Base-by-base conservation (phyloP, 2,113 vertebrate species). In the Pterocles orientalis region DNA sequence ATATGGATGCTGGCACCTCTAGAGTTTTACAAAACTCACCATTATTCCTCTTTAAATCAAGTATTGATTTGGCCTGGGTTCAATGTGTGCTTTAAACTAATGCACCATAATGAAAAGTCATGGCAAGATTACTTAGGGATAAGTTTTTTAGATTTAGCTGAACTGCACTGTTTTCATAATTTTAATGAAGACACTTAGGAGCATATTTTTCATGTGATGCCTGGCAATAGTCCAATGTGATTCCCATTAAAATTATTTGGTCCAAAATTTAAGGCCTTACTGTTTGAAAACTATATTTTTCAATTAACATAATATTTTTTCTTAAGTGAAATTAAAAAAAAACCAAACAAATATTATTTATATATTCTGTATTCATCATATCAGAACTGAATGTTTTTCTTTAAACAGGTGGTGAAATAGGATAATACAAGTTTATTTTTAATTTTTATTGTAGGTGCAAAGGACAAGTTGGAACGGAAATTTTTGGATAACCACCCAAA, bases 61-160 rank as follows among this genome's bases (percentile, higher is more conserved):
- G 56, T 79, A 73, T 95, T 93, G 90, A 78, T 96, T 96, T 93
- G 76, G 66, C 79, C 33, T 83, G 56, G 20, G 45, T 95, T 95
- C 91, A 94, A 54, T 16, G 69, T 91, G 77, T 89, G 84, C 70
- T 93, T 95, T 96, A 85, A 92, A 91, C 58, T 95, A 97, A 94
- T 92, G 83, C 54, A 75, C 77, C 50, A 3, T 81, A 72, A 95
- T 95, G 87, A 93, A 86, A 92, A 94, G 48, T 81, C 57, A 16
- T 45, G 73, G 68, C 36, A 86, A 51, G n/a, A 83, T 94, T 94
- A 89, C 77, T 85, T 66, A 95, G 36, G 56, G 45, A 39, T 93
- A 79, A 51, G 45, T 47, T 93, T 88, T 81, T 93, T 39, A 80
- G 71, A 58, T 88, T 92, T 95, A 95, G 73, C 56, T 93, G 83